These are phyloP conservation scores for Nylanderia fulva DNA, from an alignment of 1,140 invertebrate genomes.

Conservation along the genomic window DNA sequence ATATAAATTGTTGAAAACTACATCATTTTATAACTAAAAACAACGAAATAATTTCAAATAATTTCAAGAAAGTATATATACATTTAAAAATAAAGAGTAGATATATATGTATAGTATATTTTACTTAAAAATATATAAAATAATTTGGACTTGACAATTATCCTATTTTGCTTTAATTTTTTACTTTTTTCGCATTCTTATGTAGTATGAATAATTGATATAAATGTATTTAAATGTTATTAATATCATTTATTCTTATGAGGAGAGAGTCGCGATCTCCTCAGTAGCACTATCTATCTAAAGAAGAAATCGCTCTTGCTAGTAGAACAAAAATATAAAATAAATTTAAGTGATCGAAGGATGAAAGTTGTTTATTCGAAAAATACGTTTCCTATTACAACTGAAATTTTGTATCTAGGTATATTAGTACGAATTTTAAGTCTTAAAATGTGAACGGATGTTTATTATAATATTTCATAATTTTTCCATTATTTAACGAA, in stretches of 20 bases:
- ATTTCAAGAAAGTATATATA: no score
- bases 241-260: slow-evolving; percentile 17
- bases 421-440: neutral
- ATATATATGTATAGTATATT: no score
- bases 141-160: neutral
- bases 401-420: neutral
- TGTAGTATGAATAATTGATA: neutral
- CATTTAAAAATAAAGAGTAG: no score
- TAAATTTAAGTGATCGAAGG: neutral
- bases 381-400: neutral
- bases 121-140: neutral
- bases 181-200: neutral
- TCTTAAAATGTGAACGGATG: no score
- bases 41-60: no score
- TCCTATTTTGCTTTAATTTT: neutral
- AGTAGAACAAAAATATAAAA: slow-evolving; percentile 2
- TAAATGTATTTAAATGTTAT: slow-evolving; percentile 11
- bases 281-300: neutral
- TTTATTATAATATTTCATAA: neutral
- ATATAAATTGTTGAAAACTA: no score
- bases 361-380: neutral
- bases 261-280: slow-evolving; percentile 39
- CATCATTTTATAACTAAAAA: no score
- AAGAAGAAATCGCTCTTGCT: slow-evolving; percentile 30
- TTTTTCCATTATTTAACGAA: neutral